Conservation (phyloP, 2,797 vertebrate species). For the Anas flavirostris region DNA sequence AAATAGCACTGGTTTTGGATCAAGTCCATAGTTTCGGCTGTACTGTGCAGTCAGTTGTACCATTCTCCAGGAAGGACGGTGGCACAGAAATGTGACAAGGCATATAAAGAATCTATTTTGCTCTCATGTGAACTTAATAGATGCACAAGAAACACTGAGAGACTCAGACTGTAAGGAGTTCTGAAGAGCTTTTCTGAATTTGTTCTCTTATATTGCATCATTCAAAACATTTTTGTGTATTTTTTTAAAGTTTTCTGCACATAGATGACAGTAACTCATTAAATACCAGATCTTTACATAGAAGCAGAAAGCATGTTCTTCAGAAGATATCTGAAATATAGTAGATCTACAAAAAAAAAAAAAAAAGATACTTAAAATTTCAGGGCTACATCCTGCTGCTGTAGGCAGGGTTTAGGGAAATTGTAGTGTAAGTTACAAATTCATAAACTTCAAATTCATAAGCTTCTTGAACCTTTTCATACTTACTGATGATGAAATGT, state of each 20-base stretch:
- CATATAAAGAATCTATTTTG: neutral
- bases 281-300: neutral
- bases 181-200: neutral
- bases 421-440: neutral
- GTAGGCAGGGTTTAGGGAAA: neutral
- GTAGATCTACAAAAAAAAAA: neutral
- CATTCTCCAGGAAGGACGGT: neutral
- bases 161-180: neutral
- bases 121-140: neutral
- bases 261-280: neutral
- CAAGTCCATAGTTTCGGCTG: neutral
- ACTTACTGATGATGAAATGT: neutral
- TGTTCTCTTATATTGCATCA: neutral
- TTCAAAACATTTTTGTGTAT: neutral
- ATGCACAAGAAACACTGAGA: neutral
- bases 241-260: neutral
- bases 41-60: neutral
- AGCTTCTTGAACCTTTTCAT: neutral
- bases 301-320: neutral
- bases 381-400: neutral
- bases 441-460: neutral
- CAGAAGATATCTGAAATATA: neutral
- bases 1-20: neutral
- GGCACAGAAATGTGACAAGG: neutral
- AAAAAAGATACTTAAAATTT: neutral